Evolutionary conservation across 2,888 invertebrate genomes (phyloP), one percentile per base, ranked within the genome.

Genomic region (Idaea dimidiata): DNA sequence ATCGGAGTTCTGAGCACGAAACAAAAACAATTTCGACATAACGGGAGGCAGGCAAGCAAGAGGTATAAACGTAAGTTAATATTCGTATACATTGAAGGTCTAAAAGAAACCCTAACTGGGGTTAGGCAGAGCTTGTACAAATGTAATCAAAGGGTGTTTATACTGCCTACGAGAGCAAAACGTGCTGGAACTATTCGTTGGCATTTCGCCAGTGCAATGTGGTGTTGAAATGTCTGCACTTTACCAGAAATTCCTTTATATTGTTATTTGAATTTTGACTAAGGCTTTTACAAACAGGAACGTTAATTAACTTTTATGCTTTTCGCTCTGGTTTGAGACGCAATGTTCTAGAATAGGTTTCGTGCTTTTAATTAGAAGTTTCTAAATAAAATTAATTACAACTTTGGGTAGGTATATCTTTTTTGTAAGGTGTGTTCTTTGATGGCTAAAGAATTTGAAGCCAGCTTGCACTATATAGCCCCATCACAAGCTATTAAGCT

Each of bases 191-290:
- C 65, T 66, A 68, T 65, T 68, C 59, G 56, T 66, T 71, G 69
- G 68, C 64, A 4, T 31, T 5, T 32, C 16, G 66, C 69, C 69
- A 71, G 65, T 24, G 60, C 60, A 57, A 60, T 24, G 60, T 58
- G 62, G 63, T 62, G 62, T 62, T 31, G 57, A 62, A 66, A 65
- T 64, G 59, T 60, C 62, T 63, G 58, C 61, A 62, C 64, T 66
- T 62, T 61, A 17, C 55, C 58, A 43, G 18, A 55, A n/a, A 63
- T 69, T 65, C 64, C 57, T 55, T 57, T 16, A 59, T 53, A 59
- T 59, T 58, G 59, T 61, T n/a, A 58, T 66, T 64, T 65, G 62
- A 59, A 63, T 66, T 63, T 63, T 55, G 65, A 65, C 62, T 66
- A 17, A 56, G 56, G 56, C 56, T 56, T 56, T 56, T 56, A 18